phyloP scores from a whole-genome alignment of 2,113 vertebrate genomes.

The Rhadina sibilatrix region DNA sequence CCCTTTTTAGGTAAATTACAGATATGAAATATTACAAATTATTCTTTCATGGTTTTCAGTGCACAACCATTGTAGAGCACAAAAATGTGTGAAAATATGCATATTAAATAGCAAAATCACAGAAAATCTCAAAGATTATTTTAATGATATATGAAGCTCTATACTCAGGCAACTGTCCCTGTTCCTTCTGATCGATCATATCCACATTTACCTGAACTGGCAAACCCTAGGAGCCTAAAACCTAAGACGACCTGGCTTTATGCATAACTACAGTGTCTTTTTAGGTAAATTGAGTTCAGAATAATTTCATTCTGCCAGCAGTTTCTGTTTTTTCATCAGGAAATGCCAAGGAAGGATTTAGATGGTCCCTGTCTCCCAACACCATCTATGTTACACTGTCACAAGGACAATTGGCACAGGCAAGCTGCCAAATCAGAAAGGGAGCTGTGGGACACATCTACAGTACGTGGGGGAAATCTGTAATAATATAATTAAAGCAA shows the following conservation, averaged over 20 bases:
- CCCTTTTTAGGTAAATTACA: neutral
- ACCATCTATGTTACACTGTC: neutral
- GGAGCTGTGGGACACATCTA: neutral
- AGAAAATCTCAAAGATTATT: neutral
- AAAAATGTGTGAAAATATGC: neutral
- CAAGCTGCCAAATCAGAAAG: conserved; percentile 1
- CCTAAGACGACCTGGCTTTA: neutral
- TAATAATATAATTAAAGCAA: conserved; percentile 17
- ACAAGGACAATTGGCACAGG: neutral
- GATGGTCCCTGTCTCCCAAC: neutral
- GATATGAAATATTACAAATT: neutral
- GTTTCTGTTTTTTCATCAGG: neutral
- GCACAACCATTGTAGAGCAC: neutral
- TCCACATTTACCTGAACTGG: neutral
- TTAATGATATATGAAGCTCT: neutral
- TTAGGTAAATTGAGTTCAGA: neutral
- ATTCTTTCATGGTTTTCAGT: neutral
- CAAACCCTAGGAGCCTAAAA: neutral
- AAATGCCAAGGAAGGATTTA: neutral
- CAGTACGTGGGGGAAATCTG: neutral
- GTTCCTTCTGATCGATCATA: neutral
- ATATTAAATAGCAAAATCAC: neutral
- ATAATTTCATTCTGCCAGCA: neutral
- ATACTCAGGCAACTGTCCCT: neutral
- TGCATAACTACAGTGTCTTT: neutral